Percentiles rank a stretch among this genome's conserved stretches.
Conservation (phyloP, 1,140 invertebrate species). For the Drosophila ambigua region DNA sequence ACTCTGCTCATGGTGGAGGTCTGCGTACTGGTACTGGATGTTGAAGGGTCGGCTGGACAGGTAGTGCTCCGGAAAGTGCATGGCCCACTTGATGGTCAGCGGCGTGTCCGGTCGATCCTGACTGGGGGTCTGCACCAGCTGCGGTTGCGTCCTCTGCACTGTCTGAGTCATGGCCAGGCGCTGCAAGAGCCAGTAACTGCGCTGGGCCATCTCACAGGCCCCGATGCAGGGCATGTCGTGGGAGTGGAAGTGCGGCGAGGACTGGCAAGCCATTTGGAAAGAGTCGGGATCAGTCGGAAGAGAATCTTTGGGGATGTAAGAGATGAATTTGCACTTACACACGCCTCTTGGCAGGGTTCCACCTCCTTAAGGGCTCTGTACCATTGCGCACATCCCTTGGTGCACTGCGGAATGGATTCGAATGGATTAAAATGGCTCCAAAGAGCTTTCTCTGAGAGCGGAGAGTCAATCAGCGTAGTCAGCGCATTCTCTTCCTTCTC, state of each 20-base stretch:
- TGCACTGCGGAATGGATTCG: slow-evolving; percentile 85
- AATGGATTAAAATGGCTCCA: neutral
- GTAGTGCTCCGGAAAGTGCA: slow-evolving; percentile 84
- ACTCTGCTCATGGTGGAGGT: slow-evolving; percentile 87
- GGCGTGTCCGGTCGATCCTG: slow-evolving; percentile 79
- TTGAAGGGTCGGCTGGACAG: slow-evolving; percentile 84
- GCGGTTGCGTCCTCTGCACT: slow-evolving; percentile 57
- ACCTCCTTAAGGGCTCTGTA: slow-evolving; percentile 87
- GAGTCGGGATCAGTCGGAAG: neutral
- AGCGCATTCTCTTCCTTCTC: no score
- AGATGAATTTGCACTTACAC: slow-evolving; percentile 86
- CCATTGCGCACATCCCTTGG: slow-evolving; percentile 88
- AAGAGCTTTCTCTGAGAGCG: neutral
- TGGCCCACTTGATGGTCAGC: slow-evolving; percentile 90
- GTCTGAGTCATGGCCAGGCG: slow-evolving; percentile 57
- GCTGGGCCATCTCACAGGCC: slow-evolving; percentile 70
- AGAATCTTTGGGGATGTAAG: neutral
- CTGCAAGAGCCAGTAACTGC: slow-evolving; percentile 72
- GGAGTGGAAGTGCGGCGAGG: slow-evolving; percentile 90
- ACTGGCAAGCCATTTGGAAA: slow-evolving; percentile 84
- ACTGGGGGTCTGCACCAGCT: slow-evolving; percentile 34
- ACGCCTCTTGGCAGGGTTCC: slow-evolving; percentile 87
- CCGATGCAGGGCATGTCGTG: slow-evolving; percentile 88
- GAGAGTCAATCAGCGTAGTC: no score
- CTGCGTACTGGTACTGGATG: slow-evolving; percentile 87